Evolutionary conservation across 2,797 vertebrate genomes (phyloP).

Genomic region (Scolopax rusticola): DNA sequence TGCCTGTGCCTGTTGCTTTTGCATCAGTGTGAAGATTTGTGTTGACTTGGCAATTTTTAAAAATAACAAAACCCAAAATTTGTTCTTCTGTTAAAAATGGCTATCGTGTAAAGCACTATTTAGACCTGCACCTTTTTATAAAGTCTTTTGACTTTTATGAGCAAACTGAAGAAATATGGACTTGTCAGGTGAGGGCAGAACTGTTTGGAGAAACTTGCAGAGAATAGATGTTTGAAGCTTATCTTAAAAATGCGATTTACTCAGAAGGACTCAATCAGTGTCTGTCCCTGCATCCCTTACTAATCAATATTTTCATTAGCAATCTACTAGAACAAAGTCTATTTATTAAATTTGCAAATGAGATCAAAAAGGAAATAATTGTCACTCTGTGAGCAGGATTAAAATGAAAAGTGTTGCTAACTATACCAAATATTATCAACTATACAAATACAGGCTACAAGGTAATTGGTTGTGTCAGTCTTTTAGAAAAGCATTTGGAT

Average conservation of each 20-base stretch:
- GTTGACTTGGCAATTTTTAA: constrained; percentile 39
- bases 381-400: neutral
- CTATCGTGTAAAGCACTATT: neutral
- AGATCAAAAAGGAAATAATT: neutral
- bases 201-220: neutral
- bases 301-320: neutral
- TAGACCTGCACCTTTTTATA: neutral
- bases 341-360: neutral
- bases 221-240: neutral
- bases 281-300: neutral
- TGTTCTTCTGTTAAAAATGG: neutral
- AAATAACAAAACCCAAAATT: neutral
- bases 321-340: neutral
- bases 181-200: neutral
- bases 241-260: neutral
- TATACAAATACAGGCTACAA: neutral
- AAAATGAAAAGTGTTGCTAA: neutral
- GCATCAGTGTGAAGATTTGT: neutral
- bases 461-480: neutral
- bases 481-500: neutral
- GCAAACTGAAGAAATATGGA: neutral
- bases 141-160: neutral
- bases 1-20: constrained; percentile 38
- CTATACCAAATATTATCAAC: neutral
- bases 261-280: neutral